phyloP scores from a whole-genome alignment of 2,797 vertebrate genomes.

The Poeciliopsis infans region DNA sequence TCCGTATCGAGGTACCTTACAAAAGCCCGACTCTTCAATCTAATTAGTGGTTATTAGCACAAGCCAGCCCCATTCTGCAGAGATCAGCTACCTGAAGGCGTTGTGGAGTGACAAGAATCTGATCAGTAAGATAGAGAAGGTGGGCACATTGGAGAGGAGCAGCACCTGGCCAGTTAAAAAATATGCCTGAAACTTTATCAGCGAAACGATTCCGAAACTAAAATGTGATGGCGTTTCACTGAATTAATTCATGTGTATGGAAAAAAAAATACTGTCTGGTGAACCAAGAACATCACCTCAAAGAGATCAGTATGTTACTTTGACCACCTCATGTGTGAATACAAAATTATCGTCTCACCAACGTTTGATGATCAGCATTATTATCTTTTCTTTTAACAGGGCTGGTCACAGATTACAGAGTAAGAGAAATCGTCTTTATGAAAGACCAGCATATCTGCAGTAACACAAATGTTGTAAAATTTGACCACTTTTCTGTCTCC shows the following conservation, averaged over 20 bases:
- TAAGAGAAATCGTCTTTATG: slow-evolving; percentile 27
- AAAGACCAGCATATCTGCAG: background rate
- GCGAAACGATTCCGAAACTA: background rate
- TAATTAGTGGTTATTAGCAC: slow-evolving; percentile 78
- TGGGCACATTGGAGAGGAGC: slow-evolving; percentile 13
- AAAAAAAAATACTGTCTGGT: background rate
- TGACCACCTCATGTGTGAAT: background rate
- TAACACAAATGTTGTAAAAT: background rate
- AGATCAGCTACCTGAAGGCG: slow-evolving; percentile 50
- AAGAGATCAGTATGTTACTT: background rate
- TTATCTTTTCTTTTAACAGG: slow-evolving; percentile 53
- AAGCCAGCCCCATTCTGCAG: slow-evolving; percentile 50
- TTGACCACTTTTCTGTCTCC: background rate
- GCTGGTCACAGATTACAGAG: slow-evolving; percentile 76
- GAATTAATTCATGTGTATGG: background rate
- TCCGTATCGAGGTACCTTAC: slow-evolving; percentile 41
- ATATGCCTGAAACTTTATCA: background rate
- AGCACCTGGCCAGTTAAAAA: slow-evolving; percentile 52
- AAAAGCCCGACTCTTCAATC: slow-evolving; percentile 66
- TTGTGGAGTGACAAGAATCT: slow-evolving; percentile 32
- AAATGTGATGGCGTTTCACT: background rate
- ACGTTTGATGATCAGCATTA: slow-evolving; percentile 1
- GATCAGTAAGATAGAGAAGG: slow-evolving; percentile 26
- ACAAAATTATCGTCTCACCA: background rate
- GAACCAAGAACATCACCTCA: background rate